phyloP scores from a whole-genome alignment of 2,113 vertebrate genomes.

The Pluvianellus socialis region DNA sequence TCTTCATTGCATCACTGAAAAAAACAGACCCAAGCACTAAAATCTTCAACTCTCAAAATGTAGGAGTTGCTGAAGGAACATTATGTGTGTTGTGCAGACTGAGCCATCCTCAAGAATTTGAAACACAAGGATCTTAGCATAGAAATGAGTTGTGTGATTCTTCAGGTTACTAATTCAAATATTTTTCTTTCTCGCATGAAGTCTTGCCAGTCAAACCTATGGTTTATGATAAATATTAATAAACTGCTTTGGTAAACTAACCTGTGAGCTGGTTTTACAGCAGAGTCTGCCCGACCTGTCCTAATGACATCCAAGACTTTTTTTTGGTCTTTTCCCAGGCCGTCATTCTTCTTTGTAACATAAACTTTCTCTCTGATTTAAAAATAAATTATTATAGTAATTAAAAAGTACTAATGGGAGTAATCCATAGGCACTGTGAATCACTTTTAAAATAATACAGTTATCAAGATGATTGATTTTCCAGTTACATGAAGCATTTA shows the following conservation, averaged over 20 bases:
- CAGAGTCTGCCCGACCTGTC: background rate
- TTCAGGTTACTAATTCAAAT: background rate
- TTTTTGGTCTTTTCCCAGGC: background rate
- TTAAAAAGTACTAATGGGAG: background rate
- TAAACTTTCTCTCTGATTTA: background rate
- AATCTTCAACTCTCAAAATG: background rate
- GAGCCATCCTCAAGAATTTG: background rate
- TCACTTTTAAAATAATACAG: background rate
- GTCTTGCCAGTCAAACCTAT: background rate
- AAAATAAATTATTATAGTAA: background rate
- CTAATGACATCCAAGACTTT: background rate
- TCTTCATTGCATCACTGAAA: background rate
- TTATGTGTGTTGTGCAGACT: fast-evolving
- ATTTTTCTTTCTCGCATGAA: background rate
- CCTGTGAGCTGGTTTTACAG: background rate
- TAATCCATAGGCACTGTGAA: background rate
- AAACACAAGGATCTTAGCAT: background rate
- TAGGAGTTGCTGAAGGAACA: background rate
- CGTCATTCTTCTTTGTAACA: background rate
- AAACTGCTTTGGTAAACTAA: background rate
- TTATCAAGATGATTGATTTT: background rate
- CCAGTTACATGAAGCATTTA: background rate
- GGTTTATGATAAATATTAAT: background rate
- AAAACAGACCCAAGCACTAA: background rate
- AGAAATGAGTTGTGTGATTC: background rate